A percentile compares a stretch with the other conserved stretches of the same genome.
phyloP scores from a whole-genome alignment of 1,140 invertebrate species.

The Triops longicaudatus region DNA sequence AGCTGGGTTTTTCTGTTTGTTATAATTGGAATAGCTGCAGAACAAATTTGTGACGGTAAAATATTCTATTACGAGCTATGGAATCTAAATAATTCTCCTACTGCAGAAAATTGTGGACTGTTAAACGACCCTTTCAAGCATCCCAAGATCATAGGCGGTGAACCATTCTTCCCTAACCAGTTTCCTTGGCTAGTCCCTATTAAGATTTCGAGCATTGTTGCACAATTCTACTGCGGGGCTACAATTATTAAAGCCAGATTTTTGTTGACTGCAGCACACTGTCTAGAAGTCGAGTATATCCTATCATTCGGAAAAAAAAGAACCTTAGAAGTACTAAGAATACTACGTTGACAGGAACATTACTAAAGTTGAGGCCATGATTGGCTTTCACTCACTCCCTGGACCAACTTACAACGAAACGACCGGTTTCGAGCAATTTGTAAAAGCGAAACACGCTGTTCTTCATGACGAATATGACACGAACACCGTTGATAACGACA shows the following conservation, averaged over 20 bases:
- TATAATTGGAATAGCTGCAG: neutral
- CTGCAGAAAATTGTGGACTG: neutral
- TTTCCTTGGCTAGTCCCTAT: neutral
- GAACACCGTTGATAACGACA: neutral
- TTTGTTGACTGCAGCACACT: constrained; percentile 4
- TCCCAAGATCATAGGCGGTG: neutral
- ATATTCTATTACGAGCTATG: neutral
- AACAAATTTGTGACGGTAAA: neutral
- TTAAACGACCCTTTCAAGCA: neutral
- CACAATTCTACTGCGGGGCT: neutral
- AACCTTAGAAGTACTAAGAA: neutral
- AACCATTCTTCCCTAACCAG: neutral
- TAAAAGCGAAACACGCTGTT: neutral
- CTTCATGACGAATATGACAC: neutral
- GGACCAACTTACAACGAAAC: neutral
- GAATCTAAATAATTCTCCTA: neutral
- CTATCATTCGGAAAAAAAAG: neutral
- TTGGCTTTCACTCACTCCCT: neutral
- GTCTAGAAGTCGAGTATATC: neutral
- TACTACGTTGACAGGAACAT: neutral
- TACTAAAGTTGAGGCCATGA: neutral
- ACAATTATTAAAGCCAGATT: neutral
- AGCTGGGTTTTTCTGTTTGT: neutral
- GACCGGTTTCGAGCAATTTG: neutral
- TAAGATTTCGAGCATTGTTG: neutral